Base-by-base conservation (phyloP, 2,113 vertebrate genomes). In the Choloepus hoffmanni region DNA sequence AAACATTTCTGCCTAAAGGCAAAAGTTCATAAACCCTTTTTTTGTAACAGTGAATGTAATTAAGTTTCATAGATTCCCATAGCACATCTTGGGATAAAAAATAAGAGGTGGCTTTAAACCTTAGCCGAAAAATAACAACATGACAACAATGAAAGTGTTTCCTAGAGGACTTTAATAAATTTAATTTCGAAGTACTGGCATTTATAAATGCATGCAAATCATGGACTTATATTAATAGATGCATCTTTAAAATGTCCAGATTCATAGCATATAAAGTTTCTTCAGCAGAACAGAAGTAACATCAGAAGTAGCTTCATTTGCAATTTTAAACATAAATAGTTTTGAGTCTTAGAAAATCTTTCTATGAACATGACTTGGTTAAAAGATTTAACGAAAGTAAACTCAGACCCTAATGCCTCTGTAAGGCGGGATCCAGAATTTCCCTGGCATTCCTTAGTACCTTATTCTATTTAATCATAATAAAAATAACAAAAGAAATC, bases 1-100 rank as follows among this genome's bases (percentile, higher is more conserved):
- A 99, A 99, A 99, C 98, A 99, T 99, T 98, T 99, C 98, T 96
- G 98, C 99, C 99, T 98, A 97, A 97, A 98, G 98, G 98, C 98
- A 99, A 98, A 98, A 98, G 98, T 98, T 98, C 98, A 98, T 98
- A 99, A 99, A 98, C 98, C 98, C 97, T 98, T 98, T 98, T 93
- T 98, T 98, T 98, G 98, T 98, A 98, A 98, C 97, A 98, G 98
- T 98, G 98, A 99, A 98, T 98, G 98, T 98, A 99, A 99, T 99
- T 99, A 99, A 98, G 98, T 98, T 98, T 98, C 98, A 98, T 98
- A 98, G 98, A 98, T 98, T 98, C 98, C 98, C 98, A 93, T 98
- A 97, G 98, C 98, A 97, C 96, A 97, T 98, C 98, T 97, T 96
- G 95, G 97, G 96, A 95, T 97, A 97, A 98, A 98, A 90, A 40